Evolutionary conservation across 2,797 vertebrate species (phyloP).

Genomic region (Pseudotriccus pelzelni): DNA sequence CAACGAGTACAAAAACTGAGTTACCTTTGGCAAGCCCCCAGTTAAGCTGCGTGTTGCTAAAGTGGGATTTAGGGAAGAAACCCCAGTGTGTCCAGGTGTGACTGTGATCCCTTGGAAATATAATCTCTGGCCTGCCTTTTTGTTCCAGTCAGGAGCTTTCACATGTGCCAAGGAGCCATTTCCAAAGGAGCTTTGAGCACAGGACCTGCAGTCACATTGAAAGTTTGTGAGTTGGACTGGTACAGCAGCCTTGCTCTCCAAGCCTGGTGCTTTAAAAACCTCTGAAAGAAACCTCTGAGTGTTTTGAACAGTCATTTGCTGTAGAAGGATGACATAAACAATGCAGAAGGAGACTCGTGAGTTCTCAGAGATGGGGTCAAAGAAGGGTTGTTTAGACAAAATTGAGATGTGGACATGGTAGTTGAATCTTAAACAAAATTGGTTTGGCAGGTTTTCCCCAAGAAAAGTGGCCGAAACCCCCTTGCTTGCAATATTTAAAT

Average conservation of each 20-base stretch:
- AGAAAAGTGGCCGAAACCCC: neutral
- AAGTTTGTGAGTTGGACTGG: neutral
- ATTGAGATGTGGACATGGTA: neutral
- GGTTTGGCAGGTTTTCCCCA: neutral
- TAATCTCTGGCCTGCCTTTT: neutral
- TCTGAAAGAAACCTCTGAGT: neutral
- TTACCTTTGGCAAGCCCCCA: neutral
- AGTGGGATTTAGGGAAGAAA: neutral
- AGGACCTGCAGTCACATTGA: neutral
- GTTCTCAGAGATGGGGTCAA: neutral
- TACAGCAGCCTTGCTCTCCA: neutral
- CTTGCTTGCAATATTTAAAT: neutral
- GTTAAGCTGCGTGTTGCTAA: neutral
- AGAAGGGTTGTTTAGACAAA: conserved; percentile 1
- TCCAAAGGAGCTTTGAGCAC: neutral
- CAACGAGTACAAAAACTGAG: neutral
- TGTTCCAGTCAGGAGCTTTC: neutral
- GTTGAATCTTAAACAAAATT: neutral
- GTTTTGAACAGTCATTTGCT: neutral
- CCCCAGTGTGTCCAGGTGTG: neutral
- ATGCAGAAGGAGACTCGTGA: neutral
- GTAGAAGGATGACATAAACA: neutral
- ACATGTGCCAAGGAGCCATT: neutral
- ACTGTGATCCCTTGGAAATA: neutral
- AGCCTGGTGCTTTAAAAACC: neutral